Evolutionary conservation across 1,140 invertebrate genomes (phyloP).

Genomic region (Papilio dardanus): DNA sequence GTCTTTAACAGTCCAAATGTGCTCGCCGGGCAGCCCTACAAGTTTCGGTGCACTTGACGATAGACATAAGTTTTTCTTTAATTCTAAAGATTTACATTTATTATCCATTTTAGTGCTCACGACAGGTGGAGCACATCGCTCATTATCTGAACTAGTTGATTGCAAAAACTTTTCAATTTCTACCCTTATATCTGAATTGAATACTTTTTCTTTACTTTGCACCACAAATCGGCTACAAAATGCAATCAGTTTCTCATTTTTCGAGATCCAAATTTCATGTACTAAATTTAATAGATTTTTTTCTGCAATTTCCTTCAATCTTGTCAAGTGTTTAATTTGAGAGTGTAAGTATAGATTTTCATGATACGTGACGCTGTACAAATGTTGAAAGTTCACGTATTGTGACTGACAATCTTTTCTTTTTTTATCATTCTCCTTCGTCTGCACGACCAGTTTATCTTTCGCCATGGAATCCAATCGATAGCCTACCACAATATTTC

Average conservation of each 20-base stretch:
- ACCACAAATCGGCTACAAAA: conserved; percentile 69
- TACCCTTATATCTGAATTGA: conserved; percentile 60
- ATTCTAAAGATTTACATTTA: conserved; percentile 43
- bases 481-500: conserved; percentile 62
- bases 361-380: conserved; percentile 63
- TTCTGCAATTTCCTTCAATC: conserved; percentile 64
- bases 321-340: conserved; percentile 56
- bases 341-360: conserved; percentile 69
- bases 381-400: conserved; percentile 66
- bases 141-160: conserved; percentile 33
- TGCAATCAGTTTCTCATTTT: conserved; percentile 61
- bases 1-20: conserved; percentile 71
- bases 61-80: conserved; percentile 42
- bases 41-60: conserved; percentile 57
- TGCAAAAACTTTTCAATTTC: conserved; percentile 65
- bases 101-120: conserved; percentile 1
- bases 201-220: conserved; percentile 58
- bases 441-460: conserved; percentile 54
- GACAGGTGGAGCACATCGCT: conserved; percentile 16
- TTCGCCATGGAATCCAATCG: conserved; percentile 61
- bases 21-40: conserved; percentile 62
- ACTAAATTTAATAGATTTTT: conserved; percentile 62
- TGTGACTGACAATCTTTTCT: conserved; percentile 61
- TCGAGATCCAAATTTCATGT: conserved; percentile 63
- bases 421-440: conserved; percentile 60